Conservation (phyloP, 2,113 vertebrate species). For the Chloroceryle aenea region DNA sequence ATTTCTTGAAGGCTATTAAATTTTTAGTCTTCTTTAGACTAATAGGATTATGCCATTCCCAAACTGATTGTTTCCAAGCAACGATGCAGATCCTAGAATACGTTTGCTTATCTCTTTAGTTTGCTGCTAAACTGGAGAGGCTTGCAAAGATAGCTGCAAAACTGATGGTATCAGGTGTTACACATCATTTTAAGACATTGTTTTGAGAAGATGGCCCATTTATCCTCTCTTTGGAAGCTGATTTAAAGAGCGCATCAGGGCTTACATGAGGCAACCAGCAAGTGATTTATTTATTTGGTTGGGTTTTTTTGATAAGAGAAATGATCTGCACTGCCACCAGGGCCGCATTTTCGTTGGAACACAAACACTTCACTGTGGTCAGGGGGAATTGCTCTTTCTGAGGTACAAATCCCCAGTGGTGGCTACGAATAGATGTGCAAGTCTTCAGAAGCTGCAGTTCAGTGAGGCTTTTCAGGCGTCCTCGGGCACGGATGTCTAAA, state of each 20-base stretch:
- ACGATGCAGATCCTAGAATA: slow-evolving; percentile 44
- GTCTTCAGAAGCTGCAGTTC: not conserved
- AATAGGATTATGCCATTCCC: slow-evolving; percentile 64
- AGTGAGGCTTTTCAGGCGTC: not conserved
- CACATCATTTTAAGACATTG: not conserved
- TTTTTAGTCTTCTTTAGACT: slow-evolving; percentile 36
- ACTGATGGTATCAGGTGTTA: slow-evolving; percentile 52
- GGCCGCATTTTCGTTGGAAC: not conserved
- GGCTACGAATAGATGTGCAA: rapidly evolving
- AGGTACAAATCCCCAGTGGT: not conserved
- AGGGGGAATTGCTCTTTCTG: not conserved
- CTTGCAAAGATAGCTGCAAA: slow-evolving; percentile 41
- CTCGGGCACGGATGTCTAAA: not conserved
- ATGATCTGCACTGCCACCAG: not conserved
- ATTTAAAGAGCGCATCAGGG: not conserved
- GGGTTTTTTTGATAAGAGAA: not conserved
- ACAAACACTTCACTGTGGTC: not conserved
- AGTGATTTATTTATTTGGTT: not conserved
- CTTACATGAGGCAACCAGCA: not conserved
- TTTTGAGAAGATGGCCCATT: slow-evolving; percentile 2
- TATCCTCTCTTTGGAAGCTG: not conserved
- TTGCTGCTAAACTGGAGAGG: slow-evolving; percentile 25
- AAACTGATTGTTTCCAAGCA: slow-evolving; percentile 73
- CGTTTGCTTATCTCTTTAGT: slow-evolving; percentile 57
- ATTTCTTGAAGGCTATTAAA: slow-evolving; percentile 66